Percentiles rank a stretch among this genome's conserved stretches.
Evolutionary conservation across 2,888 invertebrate genomes (phyloP).

Genomic region (Cantharis rustica): DNA sequence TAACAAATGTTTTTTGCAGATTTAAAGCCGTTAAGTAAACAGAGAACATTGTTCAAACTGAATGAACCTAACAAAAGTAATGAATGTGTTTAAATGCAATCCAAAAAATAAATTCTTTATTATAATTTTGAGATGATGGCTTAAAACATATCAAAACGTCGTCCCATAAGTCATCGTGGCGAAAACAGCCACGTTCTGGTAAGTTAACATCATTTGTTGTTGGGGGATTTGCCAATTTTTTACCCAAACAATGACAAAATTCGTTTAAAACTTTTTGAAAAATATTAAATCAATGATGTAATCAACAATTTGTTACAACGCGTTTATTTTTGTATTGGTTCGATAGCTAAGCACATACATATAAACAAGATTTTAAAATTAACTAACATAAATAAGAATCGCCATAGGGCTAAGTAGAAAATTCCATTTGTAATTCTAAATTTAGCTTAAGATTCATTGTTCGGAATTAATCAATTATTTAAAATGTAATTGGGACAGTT

Average conservation of each 20-base stretch:
- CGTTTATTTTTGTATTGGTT: not conserved
- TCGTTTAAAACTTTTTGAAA: not conserved
- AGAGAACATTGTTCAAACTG: not conserved
- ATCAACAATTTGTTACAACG: not conserved
- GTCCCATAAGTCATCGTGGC: constrained; percentile 54
- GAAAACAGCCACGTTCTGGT: constrained; percentile 53
- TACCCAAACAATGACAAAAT: not conserved
- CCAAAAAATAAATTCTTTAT: constrained; percentile 5
- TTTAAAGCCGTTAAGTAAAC: not conserved
- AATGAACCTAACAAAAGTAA: not conserved
- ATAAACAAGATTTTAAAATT: not conserved
- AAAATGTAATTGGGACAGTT: not conserved
- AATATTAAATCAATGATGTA: not conserved
- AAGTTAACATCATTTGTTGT: constrained; percentile 20
- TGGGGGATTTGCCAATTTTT: not conserved
- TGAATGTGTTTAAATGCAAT: not conserved
- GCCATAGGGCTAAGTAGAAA: not conserved
- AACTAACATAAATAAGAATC: not conserved
- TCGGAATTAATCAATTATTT: not conserved
- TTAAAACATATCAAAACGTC: constrained; percentile 52
- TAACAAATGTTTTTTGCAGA: not conserved
- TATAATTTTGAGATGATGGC: constrained; percentile 42
- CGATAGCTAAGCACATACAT: not conserved
- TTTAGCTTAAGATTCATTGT: not conserved
- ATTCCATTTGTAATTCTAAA: not conserved